These are phyloP conservation scores for Ephestia elutella DNA, from an alignment of 1,140 invertebrate species.

Conservation along the genomic window DNA sequence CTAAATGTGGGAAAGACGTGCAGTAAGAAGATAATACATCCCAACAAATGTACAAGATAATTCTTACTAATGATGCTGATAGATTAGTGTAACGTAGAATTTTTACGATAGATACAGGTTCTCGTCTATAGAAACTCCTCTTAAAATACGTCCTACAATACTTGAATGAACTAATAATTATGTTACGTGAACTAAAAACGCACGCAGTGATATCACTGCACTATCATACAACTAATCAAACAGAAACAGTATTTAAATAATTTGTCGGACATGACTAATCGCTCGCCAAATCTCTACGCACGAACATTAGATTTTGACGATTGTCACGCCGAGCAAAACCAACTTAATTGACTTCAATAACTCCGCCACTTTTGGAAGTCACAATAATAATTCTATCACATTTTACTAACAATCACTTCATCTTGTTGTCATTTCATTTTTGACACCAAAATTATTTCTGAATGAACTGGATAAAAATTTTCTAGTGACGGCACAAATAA, in stretches of 20 bases:
- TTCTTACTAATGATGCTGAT: too few species aligned
- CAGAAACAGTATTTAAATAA: not conserved
- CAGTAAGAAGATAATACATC: too few species aligned
- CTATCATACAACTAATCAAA: not conserved
- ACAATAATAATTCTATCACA: not conserved
- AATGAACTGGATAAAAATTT: not conserved
- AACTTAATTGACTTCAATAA: constrained; percentile 32
- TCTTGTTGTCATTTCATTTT: not conserved
- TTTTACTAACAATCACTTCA: constrained; percentile 2
- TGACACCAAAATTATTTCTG: constrained; percentile 2
- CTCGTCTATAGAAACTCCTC: too few species aligned
- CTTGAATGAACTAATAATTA: too few species aligned
- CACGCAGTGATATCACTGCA: too few species aligned
- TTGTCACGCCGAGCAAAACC: constrained; percentile 32
- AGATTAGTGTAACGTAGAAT: too few species aligned
- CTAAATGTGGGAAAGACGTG: not conserved
- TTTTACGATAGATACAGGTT: too few species aligned
- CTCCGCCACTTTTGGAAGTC: constrained; percentile 29
- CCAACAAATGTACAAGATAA: too few species aligned
- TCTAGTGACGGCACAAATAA: constrained; percentile 1
- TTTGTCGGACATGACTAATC: constrained; percentile 17
- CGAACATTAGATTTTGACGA: constrained; percentile 20
- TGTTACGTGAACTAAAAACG: too few species aligned
- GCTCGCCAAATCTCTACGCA: constrained; percentile 20
- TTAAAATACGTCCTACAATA: too few species aligned